Evolutionary conservation across 2,888 invertebrate species (phyloP).

Genomic region (Agrotis segetum): DNA sequence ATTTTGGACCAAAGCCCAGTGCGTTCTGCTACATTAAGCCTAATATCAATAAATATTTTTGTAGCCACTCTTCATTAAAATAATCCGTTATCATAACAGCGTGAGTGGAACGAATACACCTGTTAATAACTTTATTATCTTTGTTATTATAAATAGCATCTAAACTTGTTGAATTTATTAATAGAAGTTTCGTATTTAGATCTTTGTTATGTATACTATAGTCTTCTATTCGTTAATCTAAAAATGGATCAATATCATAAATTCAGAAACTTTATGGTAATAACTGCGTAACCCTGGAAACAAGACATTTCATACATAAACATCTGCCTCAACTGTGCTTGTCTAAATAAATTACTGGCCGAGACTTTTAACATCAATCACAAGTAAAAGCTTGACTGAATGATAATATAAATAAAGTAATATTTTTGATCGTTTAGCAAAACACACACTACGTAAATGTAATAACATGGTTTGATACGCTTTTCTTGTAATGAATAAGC

Average conservation of each 20-base stretch:
- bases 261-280: conserved; percentile 17
- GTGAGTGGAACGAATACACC: conserved; percentile 28
- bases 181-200: conserved; percentile 18
- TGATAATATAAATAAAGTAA: conserved; percentile 53
- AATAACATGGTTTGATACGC: conserved; percentile 33
- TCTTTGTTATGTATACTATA: conserved; percentile 1
- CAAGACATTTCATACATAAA: conserved; percentile 37
- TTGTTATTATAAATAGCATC: conserved; percentile 24
- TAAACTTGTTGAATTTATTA: conserved; percentile 23
- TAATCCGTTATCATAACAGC: conserved; percentile 39
- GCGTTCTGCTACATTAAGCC: conserved; percentile 74
- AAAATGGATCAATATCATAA: conserved; percentile 7
- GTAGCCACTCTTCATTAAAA: conserved; percentile 62
- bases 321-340: conserved; percentile 19
- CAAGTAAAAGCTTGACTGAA: conserved; percentile 44
- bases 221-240: not conserved
- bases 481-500: conserved; percentile 50
- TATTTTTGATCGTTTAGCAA: conserved; percentile 36
- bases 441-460: conserved; percentile 27
- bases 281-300: conserved; percentile 31
- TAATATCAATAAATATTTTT: conserved; percentile 71
- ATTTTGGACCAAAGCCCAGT: conserved; percentile 84
- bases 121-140: conserved; percentile 40
- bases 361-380: conserved; percentile 49
- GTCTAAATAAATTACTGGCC: conserved; percentile 54